These are phyloP conservation scores for Myotis brandtii DNA, from an alignment of 2,113 vertebrate species.

Conservation along the genomic window DNA sequence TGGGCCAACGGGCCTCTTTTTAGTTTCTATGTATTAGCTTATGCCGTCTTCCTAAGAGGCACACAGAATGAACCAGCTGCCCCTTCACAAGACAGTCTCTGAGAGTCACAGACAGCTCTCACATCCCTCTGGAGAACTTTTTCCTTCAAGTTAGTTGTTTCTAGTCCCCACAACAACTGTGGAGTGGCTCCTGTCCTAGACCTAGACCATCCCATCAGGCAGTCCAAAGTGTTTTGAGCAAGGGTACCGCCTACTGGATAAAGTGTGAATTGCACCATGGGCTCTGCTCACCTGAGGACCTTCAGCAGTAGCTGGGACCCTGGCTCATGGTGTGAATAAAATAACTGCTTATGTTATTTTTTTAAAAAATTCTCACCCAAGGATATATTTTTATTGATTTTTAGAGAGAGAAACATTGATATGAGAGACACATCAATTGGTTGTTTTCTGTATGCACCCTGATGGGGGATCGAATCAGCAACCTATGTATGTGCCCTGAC, in stretches of 20 bases:
- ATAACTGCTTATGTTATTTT: not conserved
- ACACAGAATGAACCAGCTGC: not conserved
- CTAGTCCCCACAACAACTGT: not conserved
- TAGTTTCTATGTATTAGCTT: not conserved
- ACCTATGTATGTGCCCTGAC: not conserved
- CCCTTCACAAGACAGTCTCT: not conserved
- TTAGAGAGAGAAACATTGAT: not conserved
- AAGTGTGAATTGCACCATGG: not conserved
- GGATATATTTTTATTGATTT: not conserved
- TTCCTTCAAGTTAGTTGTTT: not conserved
- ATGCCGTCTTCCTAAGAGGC: not conserved
- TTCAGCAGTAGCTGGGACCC: rapidly evolving
- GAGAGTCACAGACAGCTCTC: not conserved
- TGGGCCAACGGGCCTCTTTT: not conserved
- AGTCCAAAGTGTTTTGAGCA: not conserved
- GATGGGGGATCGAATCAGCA: not conserved
- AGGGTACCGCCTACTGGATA: constrained; percentile 45
- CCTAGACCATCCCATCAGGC: not conserved
- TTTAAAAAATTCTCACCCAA: not conserved
- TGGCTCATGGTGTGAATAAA: not conserved
- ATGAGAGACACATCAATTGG: not conserved
- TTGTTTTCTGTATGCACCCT: not conserved
- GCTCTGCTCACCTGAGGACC: not conserved
- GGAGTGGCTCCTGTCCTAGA: not conserved
- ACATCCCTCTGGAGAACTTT: constrained; percentile 11